These are phyloP conservation scores for Drosophila dives DNA, from an alignment of 2,888 invertebrate genomes.

Conservation along the genomic window DNA sequence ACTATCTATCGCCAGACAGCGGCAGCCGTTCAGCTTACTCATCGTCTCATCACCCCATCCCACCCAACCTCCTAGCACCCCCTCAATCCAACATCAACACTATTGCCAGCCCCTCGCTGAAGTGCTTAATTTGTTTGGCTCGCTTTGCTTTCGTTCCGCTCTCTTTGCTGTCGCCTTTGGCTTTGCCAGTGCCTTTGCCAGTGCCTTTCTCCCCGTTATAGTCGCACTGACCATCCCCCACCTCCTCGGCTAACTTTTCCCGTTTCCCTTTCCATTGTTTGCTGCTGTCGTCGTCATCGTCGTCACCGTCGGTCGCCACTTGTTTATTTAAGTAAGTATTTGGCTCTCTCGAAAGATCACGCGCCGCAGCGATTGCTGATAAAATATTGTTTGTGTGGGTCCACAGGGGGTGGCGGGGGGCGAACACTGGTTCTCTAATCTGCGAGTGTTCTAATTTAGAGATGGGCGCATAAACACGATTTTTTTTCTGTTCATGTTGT, in stretches of 20 bases:
- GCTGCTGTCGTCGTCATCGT: conserved; percentile 64
- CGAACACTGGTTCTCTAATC: conserved; percentile 36
- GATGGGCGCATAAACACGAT: conserved; percentile 27
- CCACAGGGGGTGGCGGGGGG: conserved; percentile 4
- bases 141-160: conserved; percentile 47
- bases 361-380: conserved; percentile 72
- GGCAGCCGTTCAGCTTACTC: conserved; percentile 60
- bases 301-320: conserved; percentile 66
- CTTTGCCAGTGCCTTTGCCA: conserved; percentile 10
- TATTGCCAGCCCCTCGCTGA: conserved; percentile 1
- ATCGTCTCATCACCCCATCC: conserved; percentile 51
- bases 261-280: not conserved
- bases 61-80: not conserved
- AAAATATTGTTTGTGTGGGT: conserved; percentile 47
- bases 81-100: not conserved
- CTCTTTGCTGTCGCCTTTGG: conserved; percentile 36
- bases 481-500: not conserved
- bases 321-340: conserved; percentile 58
- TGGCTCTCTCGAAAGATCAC: conserved; percentile 69
- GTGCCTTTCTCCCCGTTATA: not conserved
- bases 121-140: conserved; percentile 34
- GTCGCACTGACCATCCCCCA: conserved; percentile 15
- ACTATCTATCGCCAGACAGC: conserved; percentile 67
- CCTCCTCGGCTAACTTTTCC: not conserved
- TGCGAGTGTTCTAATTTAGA: conserved; percentile 46